Evolutionary conservation across 1,140 invertebrate species (phyloP).

Genomic region (Orchestia grillus): DNA sequence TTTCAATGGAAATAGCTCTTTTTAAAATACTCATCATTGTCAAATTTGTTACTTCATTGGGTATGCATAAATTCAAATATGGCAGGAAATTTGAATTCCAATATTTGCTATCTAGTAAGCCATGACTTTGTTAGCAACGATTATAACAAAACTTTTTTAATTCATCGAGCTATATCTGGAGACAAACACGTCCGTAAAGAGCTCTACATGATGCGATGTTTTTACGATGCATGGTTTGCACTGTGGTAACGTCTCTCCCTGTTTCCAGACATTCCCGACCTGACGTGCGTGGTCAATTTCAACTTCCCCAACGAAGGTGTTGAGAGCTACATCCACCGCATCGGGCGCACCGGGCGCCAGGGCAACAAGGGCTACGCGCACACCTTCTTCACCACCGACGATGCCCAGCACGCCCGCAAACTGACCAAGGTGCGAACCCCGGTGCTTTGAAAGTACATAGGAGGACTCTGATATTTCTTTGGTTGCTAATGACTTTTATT

Average conservation of each 20-base stretch:
- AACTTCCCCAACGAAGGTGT: slow-evolving; percentile 11
- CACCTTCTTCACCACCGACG: slow-evolving; percentile 17
- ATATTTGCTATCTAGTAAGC: too few species aligned
- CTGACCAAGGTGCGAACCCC: background rate
- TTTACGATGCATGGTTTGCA: background rate
- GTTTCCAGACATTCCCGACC: slow-evolving; percentile 26
- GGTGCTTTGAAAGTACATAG: background rate
- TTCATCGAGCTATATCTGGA: background rate
- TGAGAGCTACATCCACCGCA: slow-evolving; percentile 34
- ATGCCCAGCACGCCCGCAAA: background rate
- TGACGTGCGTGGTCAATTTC: slow-evolving; percentile 31
- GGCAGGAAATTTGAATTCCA: too few species aligned
- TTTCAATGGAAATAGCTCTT: too few species aligned
- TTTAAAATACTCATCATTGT: too few species aligned
- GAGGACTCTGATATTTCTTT: background rate
- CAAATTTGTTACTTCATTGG: too few species aligned
- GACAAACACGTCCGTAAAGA: background rate
- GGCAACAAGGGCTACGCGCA: slow-evolving; percentile 35
- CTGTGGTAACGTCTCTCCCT: background rate
- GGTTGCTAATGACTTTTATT: too few species aligned
- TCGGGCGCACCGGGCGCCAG: background rate
- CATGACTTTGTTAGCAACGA: too few species aligned
- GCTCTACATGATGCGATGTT: background rate
- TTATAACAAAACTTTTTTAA: too few species aligned
- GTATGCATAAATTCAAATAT: too few species aligned